Evolutionary conservation across 2,797 vertebrate genomes (phyloP), one percentile per base, ranked within the genome.

Genomic region (Ceryle rudis): DNA sequence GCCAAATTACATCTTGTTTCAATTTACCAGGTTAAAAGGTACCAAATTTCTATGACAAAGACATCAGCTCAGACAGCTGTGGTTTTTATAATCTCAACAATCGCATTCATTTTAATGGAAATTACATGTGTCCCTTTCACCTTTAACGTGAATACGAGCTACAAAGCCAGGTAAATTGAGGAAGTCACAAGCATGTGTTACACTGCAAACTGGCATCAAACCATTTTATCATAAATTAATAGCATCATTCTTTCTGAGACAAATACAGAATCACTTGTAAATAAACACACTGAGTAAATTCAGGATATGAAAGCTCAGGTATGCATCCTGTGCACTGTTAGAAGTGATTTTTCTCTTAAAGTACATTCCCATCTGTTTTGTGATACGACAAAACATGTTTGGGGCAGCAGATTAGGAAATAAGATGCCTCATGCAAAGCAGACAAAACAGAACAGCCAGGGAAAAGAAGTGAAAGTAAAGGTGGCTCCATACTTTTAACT

Each of bases 321-420:
- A 64, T 57, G 95, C 22, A 85, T 62, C 39, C 77, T 93, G 94
- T n/a, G 91, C 81, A 86, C 60, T 95, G 74, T 90, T 95, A 97
- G 75, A 93, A 84, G 86, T 90, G 2, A 94, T 78, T 75, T 79
- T 80, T 66, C 90, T 90, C 52, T 94, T 91, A 52, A 89, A 97
- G 95, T 87, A 95, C 93, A 98, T 98, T 99, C 98, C 99, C 99
- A 99, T 99, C 99, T 93, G 98, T 99, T 99, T 99, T 99, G 98
- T 98, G 98, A 98, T 96, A 95, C 35, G 14, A 97, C 92, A 97
- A 98, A 97, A 97, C 88, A 96, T 14, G 1, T 88, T 93, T 52
- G 13, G 39, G 52, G 87, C 22, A 42, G 95, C 47, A 84, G 90
- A 58, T 37, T 4, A 70, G 81, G 82, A 81, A 96, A 93, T 2